Evolutionary conservation across 2,888 invertebrate species (phyloP).

Genomic region (Amblyjoppa fuscipennis): DNA sequence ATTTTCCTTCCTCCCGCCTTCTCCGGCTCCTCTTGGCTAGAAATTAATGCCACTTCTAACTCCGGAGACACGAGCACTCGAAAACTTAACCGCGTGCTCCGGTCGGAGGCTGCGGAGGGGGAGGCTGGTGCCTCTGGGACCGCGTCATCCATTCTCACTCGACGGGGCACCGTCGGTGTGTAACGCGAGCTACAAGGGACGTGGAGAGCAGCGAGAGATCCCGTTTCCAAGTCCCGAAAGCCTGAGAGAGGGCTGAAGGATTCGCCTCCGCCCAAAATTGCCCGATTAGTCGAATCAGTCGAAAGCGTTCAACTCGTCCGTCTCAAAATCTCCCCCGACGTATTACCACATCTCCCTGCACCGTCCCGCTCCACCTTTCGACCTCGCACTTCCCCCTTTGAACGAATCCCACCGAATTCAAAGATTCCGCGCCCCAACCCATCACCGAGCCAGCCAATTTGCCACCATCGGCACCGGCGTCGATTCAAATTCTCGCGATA

Average conservation of each 20-base stretch:
- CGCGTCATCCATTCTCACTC: constrained; percentile 79
- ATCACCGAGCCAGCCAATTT: constrained; percentile 7
- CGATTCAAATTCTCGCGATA: constrained; percentile 26
- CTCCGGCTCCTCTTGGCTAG: constrained; percentile 67
- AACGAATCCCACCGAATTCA: not conserved
- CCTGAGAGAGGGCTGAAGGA: constrained; percentile 7
- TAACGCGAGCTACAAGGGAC: constrained; percentile 46
- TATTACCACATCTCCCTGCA: not conserved
- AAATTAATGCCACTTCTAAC: constrained; percentile 80
- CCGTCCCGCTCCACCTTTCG: not conserved
- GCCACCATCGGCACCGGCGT: constrained; percentile 2
- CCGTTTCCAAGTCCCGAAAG: constrained; percentile 40
- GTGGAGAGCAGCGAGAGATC: constrained; percentile 19
- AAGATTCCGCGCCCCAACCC: too few relatives aligned
- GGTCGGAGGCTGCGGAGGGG: constrained; percentile 45
- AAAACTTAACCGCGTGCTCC: constrained; percentile 75
- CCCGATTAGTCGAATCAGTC: constrained; percentile 68
- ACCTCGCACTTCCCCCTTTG: not conserved
- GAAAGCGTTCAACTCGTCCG: constrained; percentile 59
- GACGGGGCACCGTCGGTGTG: constrained; percentile 59
- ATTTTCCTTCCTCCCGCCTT: constrained; percentile 56
- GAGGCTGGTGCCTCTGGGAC: constrained; percentile 65
- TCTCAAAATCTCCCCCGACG: constrained; percentile 28
- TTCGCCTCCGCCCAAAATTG: constrained; percentile 32
- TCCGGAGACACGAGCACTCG: constrained; percentile 78